phyloP scores from a whole-genome alignment of 2,113 vertebrate genomes.

The Urocolius indicus region DNA sequence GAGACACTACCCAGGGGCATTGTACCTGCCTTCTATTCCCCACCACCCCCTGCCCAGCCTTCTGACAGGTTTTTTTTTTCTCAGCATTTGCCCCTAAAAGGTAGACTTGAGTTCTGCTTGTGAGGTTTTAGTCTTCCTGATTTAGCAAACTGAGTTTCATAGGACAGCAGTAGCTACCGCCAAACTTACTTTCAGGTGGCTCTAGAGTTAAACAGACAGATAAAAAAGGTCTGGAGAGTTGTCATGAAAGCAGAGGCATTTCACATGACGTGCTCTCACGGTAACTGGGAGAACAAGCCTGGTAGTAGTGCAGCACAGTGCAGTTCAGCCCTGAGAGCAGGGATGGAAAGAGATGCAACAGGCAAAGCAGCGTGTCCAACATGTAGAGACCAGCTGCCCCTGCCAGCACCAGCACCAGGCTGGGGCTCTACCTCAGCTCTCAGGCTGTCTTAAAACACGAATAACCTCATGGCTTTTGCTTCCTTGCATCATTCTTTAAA shows the following conservation, averaged over 20 bases:
- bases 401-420: not conserved
- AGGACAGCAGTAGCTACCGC: not conserved
- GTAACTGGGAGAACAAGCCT: not conserved
- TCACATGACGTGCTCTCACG: not conserved
- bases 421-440: rapidly evolving
- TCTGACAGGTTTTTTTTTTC: rapidly evolving
- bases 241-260: not conserved
- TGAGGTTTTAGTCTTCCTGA: not conserved
- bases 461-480: not conserved
- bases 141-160: not conserved
- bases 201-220: not conserved
- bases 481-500: not conserved
- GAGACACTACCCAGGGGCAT: not conserved
- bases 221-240: not conserved
- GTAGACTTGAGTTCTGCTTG: not conserved
- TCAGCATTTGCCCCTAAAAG: not conserved
- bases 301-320: not conserved
- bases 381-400: not conserved
- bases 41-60: not conserved
- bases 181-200: not conserved
- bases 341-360: rapidly evolving
- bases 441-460: not conserved
- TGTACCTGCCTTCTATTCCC: not conserved
- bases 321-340: rapidly evolving
- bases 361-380: rapidly evolving